Conservation (phyloP, 2,113 vertebrate species). For the Neomonachus schauinslandi region DNA sequence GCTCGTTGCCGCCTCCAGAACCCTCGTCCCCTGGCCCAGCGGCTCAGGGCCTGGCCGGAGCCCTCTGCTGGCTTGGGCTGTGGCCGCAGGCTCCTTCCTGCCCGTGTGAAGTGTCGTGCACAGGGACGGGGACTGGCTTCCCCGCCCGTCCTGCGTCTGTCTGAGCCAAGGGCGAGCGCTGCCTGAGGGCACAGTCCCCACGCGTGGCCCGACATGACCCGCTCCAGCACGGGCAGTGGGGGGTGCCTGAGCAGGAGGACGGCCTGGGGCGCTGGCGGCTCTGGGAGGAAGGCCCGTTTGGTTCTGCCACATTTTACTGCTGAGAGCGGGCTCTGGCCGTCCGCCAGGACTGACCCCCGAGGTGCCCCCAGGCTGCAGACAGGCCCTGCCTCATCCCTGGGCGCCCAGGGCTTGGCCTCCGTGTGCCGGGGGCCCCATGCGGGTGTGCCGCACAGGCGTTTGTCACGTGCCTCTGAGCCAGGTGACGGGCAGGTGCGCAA, state of each 20-base stretch:
- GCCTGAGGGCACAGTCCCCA: fast-evolving
- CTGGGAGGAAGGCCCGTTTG: too few species aligned
- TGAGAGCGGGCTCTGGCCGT: neutral
- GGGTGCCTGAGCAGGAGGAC: neutral
- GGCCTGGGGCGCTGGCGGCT: neutral
- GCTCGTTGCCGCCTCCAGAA: fast-evolving
- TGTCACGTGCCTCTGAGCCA: fast-evolving
- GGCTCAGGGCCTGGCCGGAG: neutral
- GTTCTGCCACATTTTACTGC: fast-evolving
- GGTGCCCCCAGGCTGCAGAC: neutral
- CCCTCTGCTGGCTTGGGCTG: neutral
- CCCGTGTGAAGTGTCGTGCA: fast-evolving
- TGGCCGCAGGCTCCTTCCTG: neutral
- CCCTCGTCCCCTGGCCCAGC: fast-evolving
- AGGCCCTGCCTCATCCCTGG: too few species aligned
- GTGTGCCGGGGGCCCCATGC: neutral
- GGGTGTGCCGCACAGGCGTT: neutral
- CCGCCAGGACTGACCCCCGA: neutral
- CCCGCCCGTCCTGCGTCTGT: fast-evolving
- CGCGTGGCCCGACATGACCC: fast-evolving
- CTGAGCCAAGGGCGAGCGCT: fast-evolving
- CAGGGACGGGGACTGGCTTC: neutral
- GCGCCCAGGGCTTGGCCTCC: neutral
- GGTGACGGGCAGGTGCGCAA: fast-evolving
- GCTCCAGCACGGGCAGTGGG: fast-evolving